phyloP scores from a whole-genome alignment of 2,888 invertebrate species.

The Pherbina coryleti region DNA sequence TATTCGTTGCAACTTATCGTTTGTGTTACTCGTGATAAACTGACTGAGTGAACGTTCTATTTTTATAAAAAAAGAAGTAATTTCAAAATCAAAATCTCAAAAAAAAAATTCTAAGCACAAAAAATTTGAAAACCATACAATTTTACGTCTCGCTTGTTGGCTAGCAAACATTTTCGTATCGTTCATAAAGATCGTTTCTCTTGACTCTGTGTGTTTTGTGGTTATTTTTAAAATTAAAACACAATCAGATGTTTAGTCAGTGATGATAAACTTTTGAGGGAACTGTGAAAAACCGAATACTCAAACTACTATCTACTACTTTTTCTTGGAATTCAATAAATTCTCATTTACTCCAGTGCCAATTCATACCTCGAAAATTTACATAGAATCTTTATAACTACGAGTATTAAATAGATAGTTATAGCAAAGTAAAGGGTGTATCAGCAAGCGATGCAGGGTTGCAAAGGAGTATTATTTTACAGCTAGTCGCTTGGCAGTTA shows the following conservation, averaged over 20 bases:
- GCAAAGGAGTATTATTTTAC: too few species aligned
- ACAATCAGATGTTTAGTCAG: conserved; percentile 22
- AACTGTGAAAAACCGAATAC: neutral
- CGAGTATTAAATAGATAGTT: too few species aligned
- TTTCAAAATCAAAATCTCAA: neutral
- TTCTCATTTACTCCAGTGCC: too few species aligned
- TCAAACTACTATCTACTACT: too few species aligned
- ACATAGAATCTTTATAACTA: too few species aligned
- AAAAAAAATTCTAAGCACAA: neutral
- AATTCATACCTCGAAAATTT: too few species aligned
- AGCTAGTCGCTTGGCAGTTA: too few species aligned
- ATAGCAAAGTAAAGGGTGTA: too few species aligned
- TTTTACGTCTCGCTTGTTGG: neutral
- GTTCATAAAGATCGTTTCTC: neutral
- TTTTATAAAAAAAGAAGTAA: conserved; percentile 55
- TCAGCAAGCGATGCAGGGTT: too few species aligned
- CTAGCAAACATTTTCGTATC: conserved; percentile 18
- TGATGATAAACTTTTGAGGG: neutral
- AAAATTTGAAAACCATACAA: neutral
- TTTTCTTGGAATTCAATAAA: too few species aligned
- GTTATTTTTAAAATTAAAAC: conserved; percentile 31
- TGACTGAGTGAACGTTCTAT: conserved; percentile 62
- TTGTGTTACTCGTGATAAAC: conserved; percentile 66
- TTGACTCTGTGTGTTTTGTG: neutral
- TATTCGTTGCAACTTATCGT: conserved; percentile 59